Conservation (phyloP, 92 coral and sea anemone species). For the Paramuricea clavata region DNA sequence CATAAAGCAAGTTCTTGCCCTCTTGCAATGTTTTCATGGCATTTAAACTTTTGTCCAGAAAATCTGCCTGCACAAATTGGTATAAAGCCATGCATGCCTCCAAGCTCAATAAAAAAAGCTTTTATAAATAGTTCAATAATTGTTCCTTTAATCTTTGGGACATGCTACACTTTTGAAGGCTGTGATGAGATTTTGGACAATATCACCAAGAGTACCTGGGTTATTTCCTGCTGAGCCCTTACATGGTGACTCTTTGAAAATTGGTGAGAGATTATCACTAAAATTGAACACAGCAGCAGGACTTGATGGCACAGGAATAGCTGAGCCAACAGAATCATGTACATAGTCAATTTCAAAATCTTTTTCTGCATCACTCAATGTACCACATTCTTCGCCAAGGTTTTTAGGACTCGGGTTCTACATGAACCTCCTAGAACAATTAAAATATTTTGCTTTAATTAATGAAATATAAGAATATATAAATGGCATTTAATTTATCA, state of each 20-base stretch:
- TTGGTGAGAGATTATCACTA: constrained; percentile 28
- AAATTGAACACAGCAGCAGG: constrained; percentile 26
- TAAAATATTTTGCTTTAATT: background rate
- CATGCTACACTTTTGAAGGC: constrained; percentile 4
- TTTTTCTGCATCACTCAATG: constrained; percentile 70
- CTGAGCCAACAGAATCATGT: constrained; percentile 4
- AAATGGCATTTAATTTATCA: background rate
- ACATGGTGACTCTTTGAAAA: constrained; percentile 25
- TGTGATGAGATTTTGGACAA: background rate
- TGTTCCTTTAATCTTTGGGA: constrained; percentile 26
- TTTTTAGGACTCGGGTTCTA: constrained; percentile 62
- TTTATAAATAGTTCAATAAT: background rate
- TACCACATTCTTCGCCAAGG: constrained; percentile 33
- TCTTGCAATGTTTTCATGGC: constrained; percentile 49
- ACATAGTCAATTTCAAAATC: constrained; percentile 51
- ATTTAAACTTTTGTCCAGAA: constrained; percentile 32
- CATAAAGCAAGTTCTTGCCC: constrained; percentile 35
- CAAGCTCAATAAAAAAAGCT: background rate
- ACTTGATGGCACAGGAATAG: constrained; percentile 37
- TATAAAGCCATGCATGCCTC: constrained; percentile 41
- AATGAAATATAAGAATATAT: background rate
- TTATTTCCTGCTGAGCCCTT: background rate
- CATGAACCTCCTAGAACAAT: constrained; percentile 54
- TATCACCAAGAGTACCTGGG: constrained; percentile 28
- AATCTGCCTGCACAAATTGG: constrained; percentile 54